Conservation (phyloP, 2,888 invertebrate species). For the Trypoxylon attenuatum region DNA sequence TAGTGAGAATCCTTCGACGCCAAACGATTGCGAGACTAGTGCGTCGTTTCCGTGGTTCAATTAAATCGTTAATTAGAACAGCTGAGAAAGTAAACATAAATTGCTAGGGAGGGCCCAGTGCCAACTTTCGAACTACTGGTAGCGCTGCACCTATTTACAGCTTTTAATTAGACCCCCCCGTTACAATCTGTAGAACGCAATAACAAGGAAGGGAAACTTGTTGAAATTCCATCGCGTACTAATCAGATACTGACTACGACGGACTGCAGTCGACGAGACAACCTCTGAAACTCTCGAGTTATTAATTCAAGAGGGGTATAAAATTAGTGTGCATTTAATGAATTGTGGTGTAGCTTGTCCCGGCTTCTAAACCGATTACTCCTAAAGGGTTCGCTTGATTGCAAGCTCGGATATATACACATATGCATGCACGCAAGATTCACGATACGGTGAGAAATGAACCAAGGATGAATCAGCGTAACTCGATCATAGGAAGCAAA, state of each 20-base stretch:
- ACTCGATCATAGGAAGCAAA: background rate
- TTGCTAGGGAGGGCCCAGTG: background rate
- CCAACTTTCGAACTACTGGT: background rate
- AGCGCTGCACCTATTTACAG: background rate
- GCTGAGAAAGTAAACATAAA: background rate
- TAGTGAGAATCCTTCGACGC: no score
- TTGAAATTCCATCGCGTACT: background rate
- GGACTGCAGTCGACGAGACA: no score
- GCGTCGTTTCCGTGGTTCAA: no score
- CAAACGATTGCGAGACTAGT: no score
- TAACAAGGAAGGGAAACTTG: background rate
- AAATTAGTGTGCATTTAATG: background rate
- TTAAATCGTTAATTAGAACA: background rate
- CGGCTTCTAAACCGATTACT: no score
- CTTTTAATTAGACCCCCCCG: constrained; percentile 3
- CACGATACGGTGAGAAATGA: no score
- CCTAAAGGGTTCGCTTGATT: no score
- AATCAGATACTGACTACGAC: no score
- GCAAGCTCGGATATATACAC: no score
- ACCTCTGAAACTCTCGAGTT: background rate
- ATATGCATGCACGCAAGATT: no score
- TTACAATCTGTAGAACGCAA: constrained; percentile 3
- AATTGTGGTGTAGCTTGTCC: no score
- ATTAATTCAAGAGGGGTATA: background rate
- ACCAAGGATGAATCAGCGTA: background rate